Evolutionary conservation across 1,140 invertebrate genomes (phyloP).

Genomic region (Xylocopa sonorina): DNA sequence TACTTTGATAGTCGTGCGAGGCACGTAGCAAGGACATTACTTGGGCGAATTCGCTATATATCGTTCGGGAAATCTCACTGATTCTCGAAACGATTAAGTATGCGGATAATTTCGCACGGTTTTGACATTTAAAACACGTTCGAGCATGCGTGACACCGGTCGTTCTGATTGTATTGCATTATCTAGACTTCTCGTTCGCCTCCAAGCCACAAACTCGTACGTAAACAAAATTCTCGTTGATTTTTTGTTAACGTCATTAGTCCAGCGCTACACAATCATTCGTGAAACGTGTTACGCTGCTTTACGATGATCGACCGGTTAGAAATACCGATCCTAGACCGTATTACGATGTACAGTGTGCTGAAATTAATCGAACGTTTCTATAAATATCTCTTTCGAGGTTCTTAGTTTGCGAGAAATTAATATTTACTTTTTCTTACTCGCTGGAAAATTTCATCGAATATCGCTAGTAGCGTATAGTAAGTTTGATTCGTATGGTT

Average conservation of each 20-base stretch:
- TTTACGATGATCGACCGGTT: not conserved
- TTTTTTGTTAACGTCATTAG: conserved; percentile 25
- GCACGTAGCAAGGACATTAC: conserved; percentile 20
- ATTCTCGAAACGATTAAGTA: conserved; percentile 13
- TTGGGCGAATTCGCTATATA: conserved; percentile 8
- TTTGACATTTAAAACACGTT: conserved; percentile 44
- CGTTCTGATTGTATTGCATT: not conserved
- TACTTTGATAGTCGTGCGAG: conserved; percentile 21
- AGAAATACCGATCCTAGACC: not conserved
- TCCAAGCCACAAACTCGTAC: too few relatives aligned
- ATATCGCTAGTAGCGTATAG: not conserved
- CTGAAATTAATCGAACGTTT: not conserved
- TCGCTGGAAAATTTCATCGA: too few relatives aligned
- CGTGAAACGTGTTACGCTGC: not conserved
- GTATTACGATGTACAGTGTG: not conserved
- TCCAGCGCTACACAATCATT: not conserved
- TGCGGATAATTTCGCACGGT: conserved; percentile 28
- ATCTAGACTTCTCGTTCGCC: too few relatives aligned
- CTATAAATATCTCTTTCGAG: not conserved
- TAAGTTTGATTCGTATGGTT: conserved; percentile 4
- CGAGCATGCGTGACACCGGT: conserved; percentile 39
- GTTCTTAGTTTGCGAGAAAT: not conserved
- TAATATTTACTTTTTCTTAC: not conserved
- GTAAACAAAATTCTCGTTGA: conserved; percentile 10
- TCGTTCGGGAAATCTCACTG: conserved; percentile 13